Evolutionary conservation across 2,888 invertebrate species (phyloP).

Genomic region (Lasius fuliginosus): DNA sequence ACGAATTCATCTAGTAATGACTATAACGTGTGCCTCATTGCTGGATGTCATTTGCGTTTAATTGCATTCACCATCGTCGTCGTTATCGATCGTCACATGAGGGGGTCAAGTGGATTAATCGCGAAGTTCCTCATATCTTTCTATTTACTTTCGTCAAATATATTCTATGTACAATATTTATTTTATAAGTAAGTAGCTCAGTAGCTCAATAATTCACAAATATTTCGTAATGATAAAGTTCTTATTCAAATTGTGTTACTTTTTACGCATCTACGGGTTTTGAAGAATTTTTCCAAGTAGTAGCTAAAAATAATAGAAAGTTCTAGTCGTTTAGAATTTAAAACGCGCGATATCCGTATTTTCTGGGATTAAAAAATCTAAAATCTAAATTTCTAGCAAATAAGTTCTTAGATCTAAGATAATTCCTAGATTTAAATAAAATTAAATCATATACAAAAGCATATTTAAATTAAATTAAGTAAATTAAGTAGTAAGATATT

Average conservation of each 20-base stretch:
- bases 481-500: neutral
- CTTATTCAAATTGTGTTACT: neutral
- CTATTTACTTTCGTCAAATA: constrained; percentile 40
- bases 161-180: constrained; percentile 28
- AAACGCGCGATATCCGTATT: neutral
- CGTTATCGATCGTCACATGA: constrained; percentile 70
- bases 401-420: neutral
- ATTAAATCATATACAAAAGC: neutral
- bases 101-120: constrained; percentile 70
- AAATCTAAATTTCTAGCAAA: neutral
- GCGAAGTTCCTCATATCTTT: constrained; percentile 40
- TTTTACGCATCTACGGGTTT: neutral
- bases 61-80: constrained; percentile 65
- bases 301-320: neutral
- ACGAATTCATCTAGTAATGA: constrained; percentile 63
- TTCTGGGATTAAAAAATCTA: neutral
- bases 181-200: neutral
- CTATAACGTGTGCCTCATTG: constrained; percentile 52
- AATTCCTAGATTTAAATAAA: neutral
- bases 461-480: neutral
- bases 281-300: neutral
- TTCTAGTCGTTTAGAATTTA: neutral
- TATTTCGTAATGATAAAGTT: neutral
- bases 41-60: constrained; percentile 70
- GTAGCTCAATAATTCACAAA: constrained; percentile 12